Percentiles rank a stretch among this genome's conserved stretches.
phyloP scores from a whole-genome alignment of 1,140 invertebrate genomes.

The Zaprionus ornatus region DNA sequence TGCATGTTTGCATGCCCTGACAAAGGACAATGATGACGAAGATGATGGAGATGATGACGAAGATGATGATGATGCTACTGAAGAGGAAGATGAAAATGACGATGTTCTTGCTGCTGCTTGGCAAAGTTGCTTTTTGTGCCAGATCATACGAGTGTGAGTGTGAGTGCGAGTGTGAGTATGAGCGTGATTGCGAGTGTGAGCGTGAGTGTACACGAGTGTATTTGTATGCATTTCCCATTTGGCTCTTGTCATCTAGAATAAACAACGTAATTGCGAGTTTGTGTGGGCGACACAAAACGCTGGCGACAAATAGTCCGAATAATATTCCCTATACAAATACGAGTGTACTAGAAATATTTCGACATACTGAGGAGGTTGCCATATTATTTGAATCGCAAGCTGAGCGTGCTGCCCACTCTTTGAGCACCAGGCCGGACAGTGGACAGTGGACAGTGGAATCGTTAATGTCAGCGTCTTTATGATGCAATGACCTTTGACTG shows the following conservation, averaged over 20 bases:
- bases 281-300: slow-evolving; percentile 72
- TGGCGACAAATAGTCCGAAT: slow-evolving; percentile 76
- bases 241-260: slow-evolving; percentile 75
- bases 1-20: slow-evolving; percentile 75
- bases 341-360: not conserved
- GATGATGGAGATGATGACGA: slow-evolving; percentile 22
- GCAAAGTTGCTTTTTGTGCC: slow-evolving; percentile 37
- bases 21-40: slow-evolving; percentile 52
- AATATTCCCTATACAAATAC: slow-evolving; percentile 5
- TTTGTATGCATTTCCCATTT: slow-evolving; percentile 56
- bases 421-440: not conserved
- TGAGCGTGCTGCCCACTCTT: not conserved
- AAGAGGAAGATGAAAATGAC: slow-evolving; percentile 49
- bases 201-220: not conserved
- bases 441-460: slow-evolving; percentile 50
- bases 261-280: slow-evolving; percentile 80
- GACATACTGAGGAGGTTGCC: not conserved
- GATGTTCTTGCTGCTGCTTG: slow-evolving; percentile 37
- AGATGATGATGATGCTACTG: slow-evolving; percentile 44
- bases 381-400: not conserved
- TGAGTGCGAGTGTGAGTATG: not conserved
- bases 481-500: slow-evolving; percentile 77
- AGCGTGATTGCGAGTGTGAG: not conserved
- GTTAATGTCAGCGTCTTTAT: slow-evolving; percentile 77
- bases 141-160: slow-evolving; percentile 19